A percentile compares a stretch with the other conserved stretches of the same genome.
These are phyloP conservation scores for Radopholus similis DNA, from an alignment of 1,140 invertebrate species.

Conservation along the genomic window DNA sequence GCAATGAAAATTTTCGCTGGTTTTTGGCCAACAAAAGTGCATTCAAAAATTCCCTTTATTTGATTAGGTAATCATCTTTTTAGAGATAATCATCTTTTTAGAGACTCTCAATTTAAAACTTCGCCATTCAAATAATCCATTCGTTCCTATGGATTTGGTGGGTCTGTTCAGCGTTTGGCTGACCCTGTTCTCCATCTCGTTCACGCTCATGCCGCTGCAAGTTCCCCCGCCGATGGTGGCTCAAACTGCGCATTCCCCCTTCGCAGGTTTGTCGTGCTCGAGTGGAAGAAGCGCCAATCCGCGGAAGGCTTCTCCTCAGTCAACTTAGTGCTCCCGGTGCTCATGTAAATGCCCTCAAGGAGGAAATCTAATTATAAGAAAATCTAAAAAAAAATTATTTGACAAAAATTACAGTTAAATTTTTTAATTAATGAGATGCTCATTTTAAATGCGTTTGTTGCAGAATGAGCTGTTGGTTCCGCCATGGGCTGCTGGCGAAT, in stretches of 20 bases:
- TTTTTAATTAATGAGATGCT: too few relatives aligned
- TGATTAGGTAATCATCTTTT: too few relatives aligned
- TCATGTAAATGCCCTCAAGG: slow-evolving; percentile 46
- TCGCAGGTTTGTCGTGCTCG: slow-evolving; percentile 35
- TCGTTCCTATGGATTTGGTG: slow-evolving; percentile 49
- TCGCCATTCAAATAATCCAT: too few relatives aligned
- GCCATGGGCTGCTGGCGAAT: slow-evolving; percentile 50
- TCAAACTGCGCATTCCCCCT: neutral
- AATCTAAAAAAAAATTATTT: too few relatives aligned
- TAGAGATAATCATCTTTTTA: too few relatives aligned
- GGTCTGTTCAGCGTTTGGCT: slow-evolving; percentile 53
- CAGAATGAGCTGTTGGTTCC: slow-evolving; percentile 47
- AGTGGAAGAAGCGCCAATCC: slow-evolving; percentile 49
- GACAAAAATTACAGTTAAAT: too few relatives aligned
- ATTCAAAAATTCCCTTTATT: too few relatives aligned
- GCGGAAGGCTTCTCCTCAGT: slow-evolving; percentile 59
- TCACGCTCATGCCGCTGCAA: slow-evolving; percentile 55
- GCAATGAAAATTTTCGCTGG: too few relatives aligned
- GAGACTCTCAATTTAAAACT: too few relatives aligned
- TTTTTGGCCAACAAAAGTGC: too few relatives aligned
- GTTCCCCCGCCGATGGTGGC: slow-evolving; percentile 1
- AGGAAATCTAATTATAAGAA: neutral
- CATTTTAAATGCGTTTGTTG: too few relatives aligned
- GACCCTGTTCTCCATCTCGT: slow-evolving; percentile 51
- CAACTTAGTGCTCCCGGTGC: slow-evolving; percentile 55